phyloP scores from a whole-genome alignment of 2,113 vertebrate species.

The Heliornis fulica region DNA sequence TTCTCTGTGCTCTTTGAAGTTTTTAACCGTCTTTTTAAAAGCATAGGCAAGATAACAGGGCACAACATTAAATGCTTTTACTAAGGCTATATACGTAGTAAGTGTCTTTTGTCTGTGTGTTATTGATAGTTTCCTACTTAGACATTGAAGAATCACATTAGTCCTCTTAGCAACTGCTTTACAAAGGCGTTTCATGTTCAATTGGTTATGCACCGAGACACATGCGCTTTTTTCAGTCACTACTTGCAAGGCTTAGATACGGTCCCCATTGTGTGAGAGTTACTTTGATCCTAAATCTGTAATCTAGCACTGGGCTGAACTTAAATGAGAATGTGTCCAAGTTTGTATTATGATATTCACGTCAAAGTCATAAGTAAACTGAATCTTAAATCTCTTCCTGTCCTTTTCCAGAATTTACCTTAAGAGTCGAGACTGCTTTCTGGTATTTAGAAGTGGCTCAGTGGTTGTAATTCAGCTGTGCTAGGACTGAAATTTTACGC shows the following conservation, averaged over 20 bases:
- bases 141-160: not conserved
- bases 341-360: not conserved
- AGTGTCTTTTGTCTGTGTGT: not conserved
- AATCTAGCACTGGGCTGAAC: not conserved
- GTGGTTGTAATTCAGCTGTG: not conserved
- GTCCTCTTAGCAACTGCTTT: not conserved
- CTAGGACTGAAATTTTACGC: not conserved
- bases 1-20: not conserved
- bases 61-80: not conserved
- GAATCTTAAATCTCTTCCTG: not conserved
- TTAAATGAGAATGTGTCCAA: not conserved
- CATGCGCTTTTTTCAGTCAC: not conserved
- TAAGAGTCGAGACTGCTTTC: not conserved
- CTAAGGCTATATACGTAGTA: not conserved
- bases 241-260: not conserved
- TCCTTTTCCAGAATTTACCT: not conserved
- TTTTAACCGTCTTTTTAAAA: not conserved
- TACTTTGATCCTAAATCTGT: constrained; percentile 38
- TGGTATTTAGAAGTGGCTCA: not conserved
- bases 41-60: not conserved
- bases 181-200: constrained; percentile 24
- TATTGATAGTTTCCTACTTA: not conserved
- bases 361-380: not conserved
- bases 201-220: constrained; percentile 17
- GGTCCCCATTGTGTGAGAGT: not conserved